These are phyloP conservation scores for Busseola fusca DNA, from an alignment of 2,888 invertebrate species.

Conservation along the genomic window DNA sequence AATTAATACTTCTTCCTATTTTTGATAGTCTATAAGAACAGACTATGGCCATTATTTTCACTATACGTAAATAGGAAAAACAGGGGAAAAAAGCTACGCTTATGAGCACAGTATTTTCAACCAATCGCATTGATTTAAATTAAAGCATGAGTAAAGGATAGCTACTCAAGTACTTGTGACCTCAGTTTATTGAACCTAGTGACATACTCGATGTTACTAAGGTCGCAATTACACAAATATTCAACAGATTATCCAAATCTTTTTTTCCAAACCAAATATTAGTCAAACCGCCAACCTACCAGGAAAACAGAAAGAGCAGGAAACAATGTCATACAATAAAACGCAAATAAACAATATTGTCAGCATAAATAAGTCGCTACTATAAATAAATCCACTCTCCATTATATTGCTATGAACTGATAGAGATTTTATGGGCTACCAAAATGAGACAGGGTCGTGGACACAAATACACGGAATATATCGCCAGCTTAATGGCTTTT, in stretches of 20 bases:
- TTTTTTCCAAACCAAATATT: conserved; percentile 16
- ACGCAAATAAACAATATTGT: conserved; percentile 54
- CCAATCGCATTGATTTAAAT: not conserved
- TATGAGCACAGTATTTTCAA: not conserved
- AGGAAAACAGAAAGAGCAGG: conserved; percentile 36
- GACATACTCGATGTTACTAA: not conserved
- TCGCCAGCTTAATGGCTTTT: conserved; percentile 63
- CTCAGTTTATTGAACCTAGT: too few relatives aligned
- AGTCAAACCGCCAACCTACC: conserved; percentile 8
- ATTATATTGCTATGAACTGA: conserved; percentile 74
- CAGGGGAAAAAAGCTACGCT: not conserved
- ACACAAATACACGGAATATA: conserved; percentile 66
- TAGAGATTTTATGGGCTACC: conserved; percentile 62
- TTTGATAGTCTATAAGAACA: not conserved
- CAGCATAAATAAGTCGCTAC: conserved; percentile 57
- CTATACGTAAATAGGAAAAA: not conserved
- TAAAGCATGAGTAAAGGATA: not conserved
- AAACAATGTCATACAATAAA: conserved; percentile 51
- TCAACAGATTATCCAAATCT: not conserved
- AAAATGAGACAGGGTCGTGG: conserved; percentile 62
- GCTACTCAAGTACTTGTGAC: not conserved
- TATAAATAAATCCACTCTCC: conserved; percentile 59
- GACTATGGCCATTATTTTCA: not conserved
- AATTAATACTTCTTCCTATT: not conserved
- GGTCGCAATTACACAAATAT: conserved; percentile 8